A percentile compares a stretch with the other conserved stretches of the same genome.
Conservation (phyloP, 2,797 vertebrate genomes). For the Harpagifer antarcticus region DNA sequence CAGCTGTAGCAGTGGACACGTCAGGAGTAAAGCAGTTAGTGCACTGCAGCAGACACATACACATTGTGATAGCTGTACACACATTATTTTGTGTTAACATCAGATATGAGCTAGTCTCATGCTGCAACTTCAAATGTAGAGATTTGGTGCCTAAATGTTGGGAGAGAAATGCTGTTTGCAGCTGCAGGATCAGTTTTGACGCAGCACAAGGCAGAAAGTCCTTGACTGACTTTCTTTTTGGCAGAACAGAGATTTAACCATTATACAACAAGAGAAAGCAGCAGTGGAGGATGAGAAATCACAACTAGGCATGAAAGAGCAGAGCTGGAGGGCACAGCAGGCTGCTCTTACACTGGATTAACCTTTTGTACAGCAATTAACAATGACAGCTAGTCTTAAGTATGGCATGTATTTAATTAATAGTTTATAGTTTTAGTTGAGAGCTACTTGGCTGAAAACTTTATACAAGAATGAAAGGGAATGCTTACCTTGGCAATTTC, state of each 20-base stretch:
- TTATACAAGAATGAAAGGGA: slow-evolving; percentile 9
- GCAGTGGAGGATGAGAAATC: slow-evolving; percentile 35
- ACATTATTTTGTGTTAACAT: neutral
- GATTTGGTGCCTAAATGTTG: neutral
- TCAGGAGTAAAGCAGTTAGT: neutral
- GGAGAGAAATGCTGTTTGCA: slow-evolving; percentile 9
- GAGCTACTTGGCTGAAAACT: slow-evolving; percentile 12
- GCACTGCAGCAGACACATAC: neutral
- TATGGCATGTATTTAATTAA: slow-evolving; percentile 4
- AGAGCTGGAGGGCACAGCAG: slow-evolving; percentile 7
- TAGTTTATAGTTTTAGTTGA: slow-evolving; percentile 8
- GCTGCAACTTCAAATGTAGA: neutral
- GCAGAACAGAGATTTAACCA: slow-evolving; percentile 18
- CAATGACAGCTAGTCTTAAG: neutral
- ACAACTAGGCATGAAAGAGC: slow-evolving; percentile 29
- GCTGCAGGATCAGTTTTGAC: slow-evolving; percentile 16
- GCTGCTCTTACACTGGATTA: slow-evolving; percentile 1
- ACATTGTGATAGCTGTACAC: neutral
- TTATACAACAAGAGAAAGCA: slow-evolving; percentile 52
- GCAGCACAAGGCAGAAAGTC: slow-evolving; percentile 45
- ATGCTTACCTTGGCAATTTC: slow-evolving; percentile 90
- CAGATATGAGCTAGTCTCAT: neutral
- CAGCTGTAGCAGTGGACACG: slow-evolving; percentile 58
- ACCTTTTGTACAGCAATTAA: slow-evolving; percentile 7
- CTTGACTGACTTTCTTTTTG: slow-evolving; percentile 46